These are phyloP conservation scores for Drosophila incognita DNA, from an alignment of 2,888 invertebrate species.

Conservation along the genomic window DNA sequence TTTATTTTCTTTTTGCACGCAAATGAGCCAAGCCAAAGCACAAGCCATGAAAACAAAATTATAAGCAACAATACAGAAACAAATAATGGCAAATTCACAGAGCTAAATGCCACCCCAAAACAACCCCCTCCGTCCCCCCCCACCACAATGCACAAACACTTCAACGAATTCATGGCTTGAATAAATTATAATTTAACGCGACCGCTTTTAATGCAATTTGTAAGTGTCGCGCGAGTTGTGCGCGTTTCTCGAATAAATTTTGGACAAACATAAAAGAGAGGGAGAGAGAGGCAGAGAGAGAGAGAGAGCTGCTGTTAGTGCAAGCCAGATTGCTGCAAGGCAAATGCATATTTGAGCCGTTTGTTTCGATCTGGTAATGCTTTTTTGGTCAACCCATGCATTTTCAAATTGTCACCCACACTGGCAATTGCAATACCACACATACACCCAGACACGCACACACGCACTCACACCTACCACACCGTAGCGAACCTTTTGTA, in stretches of 20 bases:
- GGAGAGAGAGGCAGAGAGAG: background rate
- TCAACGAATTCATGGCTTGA: slow-evolving; percentile 38
- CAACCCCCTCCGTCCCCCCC: background rate
- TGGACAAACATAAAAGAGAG: slow-evolving; percentile 3
- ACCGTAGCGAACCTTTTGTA: slow-evolving; percentile 35
- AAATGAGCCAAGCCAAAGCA: slow-evolving; percentile 24
- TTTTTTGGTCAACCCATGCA: slow-evolving; percentile 32
- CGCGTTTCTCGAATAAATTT: slow-evolving; percentile 54
- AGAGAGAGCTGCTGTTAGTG: background rate
- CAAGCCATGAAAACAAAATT: slow-evolving; percentile 17
- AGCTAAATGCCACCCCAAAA: slow-evolving; percentile 12
- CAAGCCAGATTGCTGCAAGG: slow-evolving; percentile 17
- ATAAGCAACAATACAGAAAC: slow-evolving; percentile 7
- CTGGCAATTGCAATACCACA: background rate
- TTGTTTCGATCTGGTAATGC: slow-evolving; percentile 45
- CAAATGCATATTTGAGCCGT: slow-evolving; percentile 30
- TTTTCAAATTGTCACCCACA: slow-evolving; percentile 55
- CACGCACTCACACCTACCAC: background rate
- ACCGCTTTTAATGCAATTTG: slow-evolving; percentile 74
- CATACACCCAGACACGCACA: background rate
- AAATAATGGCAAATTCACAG: slow-evolving; percentile 42
- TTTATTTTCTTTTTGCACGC: slow-evolving; percentile 19
- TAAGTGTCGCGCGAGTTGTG: slow-evolving; percentile 54
- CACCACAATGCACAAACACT: background rate
- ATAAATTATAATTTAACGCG: slow-evolving; percentile 52